These are phyloP conservation scores for Chaetops frenatus DNA, from an alignment of 2,113 vertebrate species.

Conservation along the genomic window DNA sequence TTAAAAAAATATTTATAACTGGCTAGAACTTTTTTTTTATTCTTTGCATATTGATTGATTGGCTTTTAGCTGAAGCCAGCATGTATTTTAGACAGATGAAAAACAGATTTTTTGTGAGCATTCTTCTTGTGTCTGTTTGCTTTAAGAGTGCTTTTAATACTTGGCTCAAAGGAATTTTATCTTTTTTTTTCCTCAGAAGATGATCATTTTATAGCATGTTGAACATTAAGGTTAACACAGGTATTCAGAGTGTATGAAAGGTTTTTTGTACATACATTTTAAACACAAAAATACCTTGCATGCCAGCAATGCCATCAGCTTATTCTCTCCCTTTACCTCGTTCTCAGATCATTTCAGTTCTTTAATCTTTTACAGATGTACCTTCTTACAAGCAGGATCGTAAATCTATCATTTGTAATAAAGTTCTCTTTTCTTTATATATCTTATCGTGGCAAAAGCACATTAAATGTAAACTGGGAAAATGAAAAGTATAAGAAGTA, in stretches of 20 bases:
- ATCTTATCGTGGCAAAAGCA: not conserved
- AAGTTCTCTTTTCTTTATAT: not conserved
- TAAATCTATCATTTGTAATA: not conserved
- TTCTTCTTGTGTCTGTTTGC: slow-evolving; percentile 51
- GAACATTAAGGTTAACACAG: slow-evolving; percentile 2
- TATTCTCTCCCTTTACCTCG: not conserved
- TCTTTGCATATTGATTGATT: slow-evolving; percentile 62
- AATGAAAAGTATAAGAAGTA: not conserved
- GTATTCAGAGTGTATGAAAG: not conserved
- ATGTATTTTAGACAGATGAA: slow-evolving; percentile 54
- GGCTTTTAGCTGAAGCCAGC: slow-evolving; percentile 62
- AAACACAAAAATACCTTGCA: not conserved
- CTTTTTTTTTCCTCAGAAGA: not conserved
- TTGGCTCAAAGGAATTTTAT: slow-evolving; percentile 31
- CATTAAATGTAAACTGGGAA: not conserved
- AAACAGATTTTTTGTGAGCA: slow-evolving; percentile 58
- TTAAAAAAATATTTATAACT: slow-evolving; percentile 59
- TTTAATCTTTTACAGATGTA: slow-evolving; percentile 4
- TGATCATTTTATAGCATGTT: not conserved
- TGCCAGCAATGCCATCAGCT: not conserved
- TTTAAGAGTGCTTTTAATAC: slow-evolving; percentile 69
- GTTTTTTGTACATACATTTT: not conserved
- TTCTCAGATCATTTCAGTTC: not conserved
- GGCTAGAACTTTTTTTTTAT: not conserved
- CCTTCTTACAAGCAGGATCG: not conserved